These are phyloP conservation scores for Pseudomyrmex dendroicus DNA, from an alignment of 1,140 invertebrate species.

Conservation along the genomic window DNA sequence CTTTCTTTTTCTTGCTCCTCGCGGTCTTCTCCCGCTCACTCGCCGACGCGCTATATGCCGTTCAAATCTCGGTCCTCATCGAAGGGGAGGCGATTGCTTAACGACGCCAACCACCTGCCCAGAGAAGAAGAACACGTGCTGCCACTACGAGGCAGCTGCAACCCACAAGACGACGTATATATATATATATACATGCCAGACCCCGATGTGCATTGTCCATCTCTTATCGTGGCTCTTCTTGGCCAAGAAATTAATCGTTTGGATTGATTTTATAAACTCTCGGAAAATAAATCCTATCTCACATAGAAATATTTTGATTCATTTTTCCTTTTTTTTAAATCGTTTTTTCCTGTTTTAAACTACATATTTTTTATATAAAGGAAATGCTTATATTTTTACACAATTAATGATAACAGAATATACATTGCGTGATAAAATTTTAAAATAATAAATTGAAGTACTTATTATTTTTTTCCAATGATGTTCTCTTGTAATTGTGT, in stretches of 20 bases:
- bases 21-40: slow-evolving; percentile 41
- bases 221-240: neutral
- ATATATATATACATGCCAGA: slow-evolving; percentile 8
- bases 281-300: neutral
- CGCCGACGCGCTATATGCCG: slow-evolving; percentile 57
- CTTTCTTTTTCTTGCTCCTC: slow-evolving; percentile 14
- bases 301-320: neutral
- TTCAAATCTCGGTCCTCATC: slow-evolving; percentile 77
- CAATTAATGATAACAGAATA: no score
- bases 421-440: neutral
- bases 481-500: no score
- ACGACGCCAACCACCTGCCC: slow-evolving; percentile 82
- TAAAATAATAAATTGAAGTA: neutral
- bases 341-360: neutral
- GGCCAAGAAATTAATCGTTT: slow-evolving; percentile 1
- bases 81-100: slow-evolving; percentile 79
- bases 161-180: slow-evolving; percentile 50
- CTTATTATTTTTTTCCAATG: no score
- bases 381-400: no score
- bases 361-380: no score
- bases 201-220: neutral
- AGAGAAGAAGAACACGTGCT: slow-evolving; percentile 80
- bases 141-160: slow-evolving; percentile 79
- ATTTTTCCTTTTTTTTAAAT: neutral
- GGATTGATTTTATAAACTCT: neutral